These are phyloP conservation scores for Ornithorhynchus anatinus DNA, from an alignment of 2,113 vertebrate species.

Conservation along the genomic window DNA sequence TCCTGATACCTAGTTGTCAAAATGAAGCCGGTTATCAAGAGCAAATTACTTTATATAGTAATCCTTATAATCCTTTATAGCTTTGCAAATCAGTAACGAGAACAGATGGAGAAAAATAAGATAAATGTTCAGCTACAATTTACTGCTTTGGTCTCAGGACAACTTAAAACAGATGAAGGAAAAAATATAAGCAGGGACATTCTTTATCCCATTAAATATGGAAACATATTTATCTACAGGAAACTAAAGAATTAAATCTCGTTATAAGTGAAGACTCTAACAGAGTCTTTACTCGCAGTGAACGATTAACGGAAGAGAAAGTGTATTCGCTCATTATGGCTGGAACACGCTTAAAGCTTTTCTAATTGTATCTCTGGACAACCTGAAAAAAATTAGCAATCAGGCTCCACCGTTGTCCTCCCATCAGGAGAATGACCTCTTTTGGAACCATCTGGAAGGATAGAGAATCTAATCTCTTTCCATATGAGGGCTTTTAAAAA, in stretches of 20 bases:
- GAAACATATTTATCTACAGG: constrained; percentile 13
- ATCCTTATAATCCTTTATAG: constrained; percentile 3
- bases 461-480: background rate
- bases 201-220: background rate
- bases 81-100: background rate
- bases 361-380: background rate
- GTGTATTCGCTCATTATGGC: background rate
- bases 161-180: background rate
- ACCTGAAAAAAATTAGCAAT: background rate
- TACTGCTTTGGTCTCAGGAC: constrained; percentile 1
- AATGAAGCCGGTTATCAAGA: constrained; percentile 20
- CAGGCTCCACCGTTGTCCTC: background rate
- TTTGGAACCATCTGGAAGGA: background rate
- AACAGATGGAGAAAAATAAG: constrained; percentile 7
- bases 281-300: background rate
- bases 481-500: background rate
- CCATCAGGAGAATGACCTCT: background rate
- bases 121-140: background rate
- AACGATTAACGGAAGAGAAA: constrained; percentile 6
- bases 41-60: background rate
- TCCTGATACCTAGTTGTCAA: background rate
- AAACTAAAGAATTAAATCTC: constrained; percentile 4
- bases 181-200: background rate
- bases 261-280: constrained; percentile 4
- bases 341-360: background rate